Evolutionary conservation across 1,140 invertebrate genomes (phyloP).

Genomic region (Lepidostoma basale): DNA sequence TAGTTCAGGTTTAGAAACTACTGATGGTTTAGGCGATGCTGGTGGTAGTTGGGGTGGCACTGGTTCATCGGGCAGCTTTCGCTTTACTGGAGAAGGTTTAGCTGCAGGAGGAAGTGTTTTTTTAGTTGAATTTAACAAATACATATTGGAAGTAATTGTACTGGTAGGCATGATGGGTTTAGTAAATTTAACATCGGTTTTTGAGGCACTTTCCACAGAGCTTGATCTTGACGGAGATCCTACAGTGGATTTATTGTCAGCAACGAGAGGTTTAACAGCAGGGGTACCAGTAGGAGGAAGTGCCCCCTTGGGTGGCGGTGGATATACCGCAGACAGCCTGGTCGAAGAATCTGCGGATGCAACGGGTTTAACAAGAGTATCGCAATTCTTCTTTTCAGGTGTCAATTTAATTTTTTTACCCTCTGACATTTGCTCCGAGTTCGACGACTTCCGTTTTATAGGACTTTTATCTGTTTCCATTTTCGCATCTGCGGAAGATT

Average conservation of each 20-base stretch:
- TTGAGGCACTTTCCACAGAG: neutral
- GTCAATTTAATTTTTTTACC: constrained; percentile 32
- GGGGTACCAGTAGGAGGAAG: neutral
- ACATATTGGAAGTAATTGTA: neutral
- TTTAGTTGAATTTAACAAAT: neutral
- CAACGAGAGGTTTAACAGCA: neutral
- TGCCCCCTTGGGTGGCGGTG: neutral
- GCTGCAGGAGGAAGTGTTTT: neutral
- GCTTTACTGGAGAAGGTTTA: constrained; percentile 14
- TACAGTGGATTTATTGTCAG: neutral
- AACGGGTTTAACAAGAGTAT: neutral
- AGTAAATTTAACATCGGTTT: neutral
- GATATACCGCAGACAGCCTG: neutral
- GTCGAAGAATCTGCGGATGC: neutral
- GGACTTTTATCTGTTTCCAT: constrained; percentile 15
- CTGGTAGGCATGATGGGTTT: neutral
- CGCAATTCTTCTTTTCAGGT: constrained; percentile 17
- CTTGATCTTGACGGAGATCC: neutral
- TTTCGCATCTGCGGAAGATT: neutral
- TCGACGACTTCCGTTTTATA: constrained; percentile 35
- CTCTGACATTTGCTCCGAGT: neutral
- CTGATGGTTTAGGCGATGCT: neutral
- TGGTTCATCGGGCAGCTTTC: constrained; percentile 6
- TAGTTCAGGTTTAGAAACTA: neutral
- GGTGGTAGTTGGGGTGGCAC: neutral